Evolutionary conservation across 2,888 invertebrate genomes (phyloP), one percentile per base, ranked within the genome.

Genomic region (Drosophila stalkeri): DNA sequence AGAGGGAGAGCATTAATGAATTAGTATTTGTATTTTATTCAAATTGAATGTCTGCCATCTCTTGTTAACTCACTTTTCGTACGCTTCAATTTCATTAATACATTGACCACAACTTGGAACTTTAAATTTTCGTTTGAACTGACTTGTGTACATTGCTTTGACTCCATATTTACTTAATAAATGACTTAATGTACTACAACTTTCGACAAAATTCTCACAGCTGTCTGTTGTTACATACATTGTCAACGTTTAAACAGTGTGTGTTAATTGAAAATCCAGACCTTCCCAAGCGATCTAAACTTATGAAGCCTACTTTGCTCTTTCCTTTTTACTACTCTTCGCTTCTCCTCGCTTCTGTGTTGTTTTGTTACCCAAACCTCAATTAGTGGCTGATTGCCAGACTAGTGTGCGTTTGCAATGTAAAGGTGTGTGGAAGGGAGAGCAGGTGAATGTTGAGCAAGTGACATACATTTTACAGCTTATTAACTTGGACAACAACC

Each of bases 381-480:
- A 76, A 77, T 77, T 75, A 75, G 66, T 59, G 37, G 55, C 49
- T 61, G 73, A 55, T 76, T 72, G 52, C 56, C 69, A 55, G 83
- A 70, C 71, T 54, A 31, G 55, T 49, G 47, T 20, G 39, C 16
- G 47, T 20, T 7, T 39, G 41, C 3, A 41, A 41, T 3, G 8
- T 14, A 33, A 3, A 35, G 35, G 51, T 33, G 51, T 18, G 12
- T 14, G 43, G 27, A 23, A 46, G 31, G n/a, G 57, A 33, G 59
- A 20, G 56, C 46, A 41, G 35, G 60, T n/a, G 27, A 11, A 47
- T 62, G 65, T 84, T 75, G 47, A 75, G 76, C 82, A 85, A 77
- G 86, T 90, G 90, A 90, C 91, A 91, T 65, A 86, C 82, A 89
- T 89, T 90, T 87, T 85, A 83, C 89, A 87, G 87, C 82, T 91